Base-by-base conservation (phyloP, 2,888 invertebrate genomes). In the Amiota minor region DNA sequence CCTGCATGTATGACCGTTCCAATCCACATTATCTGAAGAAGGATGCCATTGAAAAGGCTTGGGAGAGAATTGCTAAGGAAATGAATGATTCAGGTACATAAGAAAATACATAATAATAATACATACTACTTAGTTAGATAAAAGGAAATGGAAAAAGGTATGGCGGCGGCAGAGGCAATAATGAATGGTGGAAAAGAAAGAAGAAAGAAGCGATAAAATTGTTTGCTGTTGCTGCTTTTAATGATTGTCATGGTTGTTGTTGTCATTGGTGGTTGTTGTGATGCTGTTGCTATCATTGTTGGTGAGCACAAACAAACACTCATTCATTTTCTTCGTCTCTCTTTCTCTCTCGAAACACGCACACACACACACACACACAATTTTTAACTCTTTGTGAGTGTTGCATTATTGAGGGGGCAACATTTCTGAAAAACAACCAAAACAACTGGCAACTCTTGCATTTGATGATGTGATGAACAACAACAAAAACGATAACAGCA, bases 1-100 rank as follows among this genome's bases (percentile, higher is more conserved):
- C 88, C 1, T 89, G 88, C 73, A 87, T 89, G 79, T 89, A 88
- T 74, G 88, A 89, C 79, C 88, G 89, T 16, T 85, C 86, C 18
- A 80, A 86, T 75, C 76, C 80, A 1, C 78, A 82, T 65, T 89
- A 87, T 75, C 78, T 86, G 72, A 85, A 84, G 55, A 88, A 88
- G 65, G 85, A 88, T 12, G 79, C 81, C 23, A 83, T 88, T 62
- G 86, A 88, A 47, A 81, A 80, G 49, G 89, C 87, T 46, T 89
- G 88, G 88, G 80, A 81, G 35, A 79, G 82, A 47, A 88, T 89
- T 62, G 79, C 89, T n/a, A 84, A 79, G 68, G 78, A 87, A 73
- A 83, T 87, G 83, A 78, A 84, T 12, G 88, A 87, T 73, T 80
- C 83, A 61, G 81, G 89, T 88, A 75, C 81, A 87, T 83, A 64